Conservation (phyloP, 2,113 vertebrate genomes). For the Austrofundulus limnaeus region DNA sequence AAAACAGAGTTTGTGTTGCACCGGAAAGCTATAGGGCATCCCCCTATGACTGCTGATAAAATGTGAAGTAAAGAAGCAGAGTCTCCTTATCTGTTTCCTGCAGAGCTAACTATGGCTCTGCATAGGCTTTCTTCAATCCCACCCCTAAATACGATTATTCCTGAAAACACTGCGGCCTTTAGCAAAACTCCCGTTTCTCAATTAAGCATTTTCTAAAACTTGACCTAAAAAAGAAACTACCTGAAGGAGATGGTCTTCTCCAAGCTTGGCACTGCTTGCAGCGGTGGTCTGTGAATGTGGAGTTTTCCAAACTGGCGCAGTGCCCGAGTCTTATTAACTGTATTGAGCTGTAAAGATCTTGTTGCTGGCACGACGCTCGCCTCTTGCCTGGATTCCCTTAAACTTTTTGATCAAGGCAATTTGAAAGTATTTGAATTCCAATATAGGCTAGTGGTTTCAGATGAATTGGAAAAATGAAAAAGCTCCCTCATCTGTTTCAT, state of each 20-base stretch:
- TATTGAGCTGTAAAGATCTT: conserved; percentile 50
- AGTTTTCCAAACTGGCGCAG: conserved; percentile 40
- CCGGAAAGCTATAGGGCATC: conserved; percentile 28
- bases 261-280: conserved; percentile 12
- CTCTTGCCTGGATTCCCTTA: conserved; percentile 23
- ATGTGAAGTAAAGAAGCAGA: conserved; percentile 35
- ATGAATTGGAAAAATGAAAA: conserved; percentile 56
- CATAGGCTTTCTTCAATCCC: conserved; percentile 20
- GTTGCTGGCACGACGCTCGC: conserved; percentile 21
- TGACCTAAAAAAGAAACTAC: conserved; percentile 26
- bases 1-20: conserved; percentile 20
- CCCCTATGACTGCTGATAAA: conserved; percentile 35
- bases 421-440: conserved; percentile 58
- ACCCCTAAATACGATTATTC: conserved; percentile 41
- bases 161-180: conserved; percentile 39
- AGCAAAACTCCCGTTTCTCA: conserved; percentile 24
- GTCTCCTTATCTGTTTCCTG: conserved; percentile 57
- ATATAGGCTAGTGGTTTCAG: conserved; percentile 45
- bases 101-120: conserved; percentile 44
- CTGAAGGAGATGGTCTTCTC: conserved; percentile 22
- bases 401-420: conserved; percentile 62
- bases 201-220: conserved; percentile 46
- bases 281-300: conserved; percentile 24
- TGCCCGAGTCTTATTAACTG: conserved; percentile 57
- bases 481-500: conserved; percentile 37